A percentile compares a stretch with the other conserved stretches of the same genome.
Conservation (phyloP, 2,113 vertebrate genomes). For the cat (Felis catus) region F.catus_Fca126_mat1.0 CM031424.1:30063001-30063500, state of each 20-base stretch:
- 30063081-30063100: constrained; percentile 20
- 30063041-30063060: constrained; percentile 22
- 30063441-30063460: neutral
- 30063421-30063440: neutral
- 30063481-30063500: neutral
- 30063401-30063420: neutral
- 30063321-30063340: neutral
- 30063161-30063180: neutral
- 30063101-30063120: constrained; percentile 32
- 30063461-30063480: neutral
- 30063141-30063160: neutral
- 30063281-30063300: neutral
- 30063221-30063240: neutral
- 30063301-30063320: neutral
- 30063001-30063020: constrained; percentile 15
- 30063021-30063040: constrained; percentile 47
- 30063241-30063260: neutral
- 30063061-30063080: neutral
- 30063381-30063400: neutral
- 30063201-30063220: neutral
- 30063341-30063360: neutral
- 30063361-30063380: neutral
- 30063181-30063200: constrained; percentile 3
- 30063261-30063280: neutral
- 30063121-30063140: constrained; percentile 3